Evolutionary conservation across 2,888 invertebrate species (phyloP), one percentile per base, ranked within the genome.

Genomic region (Galeruca laticollis): DNA sequence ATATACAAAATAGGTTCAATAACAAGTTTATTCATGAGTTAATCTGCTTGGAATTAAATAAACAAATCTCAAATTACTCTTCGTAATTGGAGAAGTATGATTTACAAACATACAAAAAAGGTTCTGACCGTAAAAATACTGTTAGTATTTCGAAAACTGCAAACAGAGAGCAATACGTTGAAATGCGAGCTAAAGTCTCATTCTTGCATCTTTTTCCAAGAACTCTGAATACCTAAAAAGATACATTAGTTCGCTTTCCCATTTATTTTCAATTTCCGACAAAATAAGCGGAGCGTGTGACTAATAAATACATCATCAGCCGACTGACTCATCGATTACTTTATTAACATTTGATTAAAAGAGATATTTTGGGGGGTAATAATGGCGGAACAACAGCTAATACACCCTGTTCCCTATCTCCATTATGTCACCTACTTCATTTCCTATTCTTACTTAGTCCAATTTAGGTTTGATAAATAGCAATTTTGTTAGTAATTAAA

Each of bases 231-330:
- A n/a, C 52, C 59, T 40, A 60, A 80, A 79, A 80, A 82, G 83
- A 82, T 84, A 85, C 84, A 84, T 84, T 84, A 85, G 84, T 84
- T 82, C 83, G 84, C 84, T 84, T 83, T 83, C 81, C 83, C 84
- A 84, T 85, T 82, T 78, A 77, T 75, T 82, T 79, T 76, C 78
- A 79, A 79, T 80, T 80, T 80, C 80, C 80, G 77, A 60, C 51
- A 61, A 69, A 72, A 60, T 64, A 67, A 67, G 52, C 63, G 63
- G 52, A 63, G 68, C 59, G 57, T 69, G 70, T 70, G 67, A 70
- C 69, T 69, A 70, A 71, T 72, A 70, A 74, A 72, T 72, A 67
- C 66, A 66, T 73, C 68, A 74, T 72, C 69, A 72, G 26, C 69
- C 67, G 8, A 47, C 18, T 70, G 8, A 47, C 18, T 70, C 68